Evolutionary conservation across 2,888 invertebrate species (phyloP), one percentile per base, ranked within the genome.

Genomic region (Troglohyphantes excavatus): DNA sequence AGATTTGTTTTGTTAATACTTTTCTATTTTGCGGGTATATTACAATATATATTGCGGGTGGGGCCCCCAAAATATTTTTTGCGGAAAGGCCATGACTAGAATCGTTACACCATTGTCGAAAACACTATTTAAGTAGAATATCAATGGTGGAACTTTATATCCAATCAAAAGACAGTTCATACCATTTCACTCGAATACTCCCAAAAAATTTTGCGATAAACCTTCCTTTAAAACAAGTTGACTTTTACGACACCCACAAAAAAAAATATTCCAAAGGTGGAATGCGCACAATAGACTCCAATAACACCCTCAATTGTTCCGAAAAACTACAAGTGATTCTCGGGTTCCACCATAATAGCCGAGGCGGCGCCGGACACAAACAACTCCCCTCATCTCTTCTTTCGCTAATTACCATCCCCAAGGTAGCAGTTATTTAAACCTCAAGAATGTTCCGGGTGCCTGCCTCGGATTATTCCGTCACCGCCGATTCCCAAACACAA

Each of bases 391-490:
- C 46, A 68, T 81, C 59, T 70, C 29, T 61, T 29, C 82, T 70
- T 70, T 46, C 53, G 17, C 19, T 82, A 70, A 82, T 70, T 78
- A 78, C 26, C 65, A n/a, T 39, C 21, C 33, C 26, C 85, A 85
- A 85, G 85, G 85, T 61, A 76, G n/a, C 9, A 21, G 11, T 39
- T 78, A 39, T 76, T 85, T 63, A 67, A 59, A 23, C 39, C n/a
- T n/a, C 27, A 23, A 11, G 27, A 39, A 13, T 76, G 76, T 85
- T 85, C 85, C 85, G 76, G 85, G 59, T 85, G 33, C 39, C 23
- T 43, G 46, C 59, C 6, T 33, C 59, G n/a, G 84, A 84, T 75
- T 67, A 61, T 84, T 46, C 53, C 59, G 70, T 70, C 33, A 6
- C 23, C 9, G 67, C 5, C 23, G 19, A 68, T 73, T 73, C 76